Evolutionary conservation across 2,113 vertebrate genomes (phyloP), one percentile per base, ranked within the genome.

Genomic region (Lepidothrix coronata): DNA sequence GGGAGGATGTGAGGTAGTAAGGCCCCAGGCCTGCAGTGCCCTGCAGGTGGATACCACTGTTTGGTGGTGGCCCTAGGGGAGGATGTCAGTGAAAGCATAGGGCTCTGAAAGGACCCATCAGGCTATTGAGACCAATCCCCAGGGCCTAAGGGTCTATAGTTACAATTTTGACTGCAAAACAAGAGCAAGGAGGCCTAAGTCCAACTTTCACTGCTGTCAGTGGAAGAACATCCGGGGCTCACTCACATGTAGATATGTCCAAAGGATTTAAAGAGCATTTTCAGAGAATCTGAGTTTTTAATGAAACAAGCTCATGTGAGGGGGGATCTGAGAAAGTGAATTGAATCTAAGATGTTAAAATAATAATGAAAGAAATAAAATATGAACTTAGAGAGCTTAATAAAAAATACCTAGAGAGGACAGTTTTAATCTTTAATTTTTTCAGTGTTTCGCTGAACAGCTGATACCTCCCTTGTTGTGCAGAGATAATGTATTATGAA

Each of bases 361-460:
- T 43, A 93, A 91, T 73, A 54, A 39, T 58, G 25, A 46, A 86
- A 89, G 57, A 88, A 88, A 91, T 81, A 70, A 72, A 94, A 92
- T 1, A 70, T n/a, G 6, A 37, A 62, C 37, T 78, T 87, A 4
- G 33, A 67, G 76, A 94, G 28, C 18, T 54, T 88, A 65, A 82
- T 62, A 86, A 86, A 94, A 93, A 66, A 3, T 24, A 46, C 80
- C 71, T 85, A 12, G 51, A 90, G 37, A 96, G 30, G n/a, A 63
- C 8, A 23, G n/a, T 70, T 92, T 92, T 86, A 72, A 81, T 90
- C 41, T 65, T 82, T 11, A 37, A 63, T 87, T 82, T 80, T 70
- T 72, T 88, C 63, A 59, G 20, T 25, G 59, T 85, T 94, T 81
- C 91, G 59, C 84, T 35, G 57, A 91, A 43, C 74, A 94, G 73